phyloP scores from a whole-genome alignment of 23 tunicate genomes.

The Halocynthia roretzi region DNA sequence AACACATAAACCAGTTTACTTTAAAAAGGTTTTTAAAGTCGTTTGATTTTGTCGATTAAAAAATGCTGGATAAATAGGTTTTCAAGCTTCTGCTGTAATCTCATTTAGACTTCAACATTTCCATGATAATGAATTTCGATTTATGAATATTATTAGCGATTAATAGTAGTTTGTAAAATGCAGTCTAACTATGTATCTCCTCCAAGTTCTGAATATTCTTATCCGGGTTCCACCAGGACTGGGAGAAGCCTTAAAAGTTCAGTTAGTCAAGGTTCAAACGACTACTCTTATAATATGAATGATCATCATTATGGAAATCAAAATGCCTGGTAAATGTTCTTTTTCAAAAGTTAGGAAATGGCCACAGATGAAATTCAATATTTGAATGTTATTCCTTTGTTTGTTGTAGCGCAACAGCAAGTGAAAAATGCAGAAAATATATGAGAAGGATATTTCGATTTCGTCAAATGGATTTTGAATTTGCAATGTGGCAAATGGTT shows the following conservation, averaged over 20 bases:
- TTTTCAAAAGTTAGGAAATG: not conserved
- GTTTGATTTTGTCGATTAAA: too few relatives aligned
- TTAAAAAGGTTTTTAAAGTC: too few relatives aligned
- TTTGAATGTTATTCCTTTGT: not conserved
- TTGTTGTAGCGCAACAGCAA: slow-evolving; percentile 40
- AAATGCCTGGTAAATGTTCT: too few relatives aligned
- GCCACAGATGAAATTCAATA: not conserved
- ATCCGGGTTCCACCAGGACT: slow-evolving; percentile 43
- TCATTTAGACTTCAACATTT: too few relatives aligned
- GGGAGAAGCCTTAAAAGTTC: slow-evolving; percentile 35
- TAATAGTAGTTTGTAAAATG: not conserved
- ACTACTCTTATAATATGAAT: slow-evolving; percentile 18
- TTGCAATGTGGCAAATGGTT: slow-evolving; percentile 92
- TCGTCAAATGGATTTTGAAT: slow-evolving; percentile 95
- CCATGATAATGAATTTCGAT: too few relatives aligned
- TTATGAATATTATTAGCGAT: too few relatives aligned
- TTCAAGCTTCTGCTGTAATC: too few relatives aligned
- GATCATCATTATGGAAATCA: not conserved
- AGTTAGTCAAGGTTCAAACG: slow-evolving; percentile 7
- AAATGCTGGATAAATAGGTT: too few relatives aligned
- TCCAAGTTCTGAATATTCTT: slow-evolving; percentile 79
- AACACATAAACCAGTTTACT: too few relatives aligned
- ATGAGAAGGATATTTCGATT: slow-evolving; percentile 68
- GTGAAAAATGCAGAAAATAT: slow-evolving; percentile 64
- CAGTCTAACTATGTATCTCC: slow-evolving; percentile 47